Conservation (phyloP, 2,797 vertebrate species). For the Manis crassicaudata region DNA sequence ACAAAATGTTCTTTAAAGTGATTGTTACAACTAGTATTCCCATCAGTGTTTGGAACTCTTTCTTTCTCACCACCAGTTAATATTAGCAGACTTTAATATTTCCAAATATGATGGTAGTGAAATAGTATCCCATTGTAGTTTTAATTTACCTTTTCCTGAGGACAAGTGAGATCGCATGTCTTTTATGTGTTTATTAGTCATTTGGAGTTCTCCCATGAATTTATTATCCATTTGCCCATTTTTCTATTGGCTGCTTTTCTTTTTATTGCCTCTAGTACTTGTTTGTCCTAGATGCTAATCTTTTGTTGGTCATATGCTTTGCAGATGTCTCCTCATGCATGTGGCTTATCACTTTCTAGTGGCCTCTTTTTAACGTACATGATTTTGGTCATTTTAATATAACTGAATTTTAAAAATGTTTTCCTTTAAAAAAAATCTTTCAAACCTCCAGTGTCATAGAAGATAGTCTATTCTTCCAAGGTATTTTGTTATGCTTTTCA, state of each 20-base stretch:
- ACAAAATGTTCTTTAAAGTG: not conserved
- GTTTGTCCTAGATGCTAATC: not conserved
- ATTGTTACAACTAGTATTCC: not conserved
- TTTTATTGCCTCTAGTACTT: not conserved
- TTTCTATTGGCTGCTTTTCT: slow-evolving; percentile 2
- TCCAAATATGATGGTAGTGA: not conserved
- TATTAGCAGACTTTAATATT: not conserved
- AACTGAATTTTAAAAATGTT: not conserved
- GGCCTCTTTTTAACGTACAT: not conserved
- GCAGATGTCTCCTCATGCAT: not conserved
- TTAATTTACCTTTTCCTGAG: not conserved
- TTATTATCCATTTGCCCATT: not conserved
- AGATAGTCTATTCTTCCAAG: not conserved
- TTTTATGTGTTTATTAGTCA: not conserved
- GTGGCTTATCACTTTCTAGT: not conserved
- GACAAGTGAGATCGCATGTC: not conserved
- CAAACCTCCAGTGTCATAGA: not conserved
- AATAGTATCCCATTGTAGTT: not conserved
- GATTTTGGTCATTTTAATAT: slow-evolving; percentile 32
- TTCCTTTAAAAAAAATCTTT: not conserved
- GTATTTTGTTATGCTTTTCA: not conserved
- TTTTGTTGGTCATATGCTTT: not conserved
- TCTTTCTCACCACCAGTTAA: not conserved
- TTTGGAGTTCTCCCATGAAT: not conserved
- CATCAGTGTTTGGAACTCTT: not conserved